These are phyloP conservation scores for Halcyon leucocephala DNA, from an alignment of 2,797 vertebrate genomes.

Conservation along the genomic window DNA sequence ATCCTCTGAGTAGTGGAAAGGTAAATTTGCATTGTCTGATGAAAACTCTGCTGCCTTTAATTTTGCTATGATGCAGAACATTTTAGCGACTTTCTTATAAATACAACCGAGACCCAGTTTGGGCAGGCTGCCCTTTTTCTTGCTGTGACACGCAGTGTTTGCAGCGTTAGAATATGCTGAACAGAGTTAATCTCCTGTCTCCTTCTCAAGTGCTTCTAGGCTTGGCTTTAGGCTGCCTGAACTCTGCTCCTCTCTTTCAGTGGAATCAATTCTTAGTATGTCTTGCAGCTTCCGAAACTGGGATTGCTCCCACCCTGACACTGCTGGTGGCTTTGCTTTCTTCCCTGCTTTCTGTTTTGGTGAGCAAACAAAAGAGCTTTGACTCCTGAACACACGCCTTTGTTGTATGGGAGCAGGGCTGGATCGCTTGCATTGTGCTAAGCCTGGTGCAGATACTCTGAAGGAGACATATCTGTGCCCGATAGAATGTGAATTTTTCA, in stretches of 20 bases:
- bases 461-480: neutral
- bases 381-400: neutral
- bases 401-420: neutral
- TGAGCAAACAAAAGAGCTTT: conserved; percentile 35
- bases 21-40: neutral
- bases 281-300: neutral
- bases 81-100: neutral
- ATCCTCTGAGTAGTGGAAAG: neutral
- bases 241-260: neutral
- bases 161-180: neutral
- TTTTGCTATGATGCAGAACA: neutral
- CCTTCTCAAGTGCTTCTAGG: neutral
- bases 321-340: neutral
- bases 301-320: neutral
- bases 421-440: neutral
- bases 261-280: neutral
- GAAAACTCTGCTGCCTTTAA: neutral
- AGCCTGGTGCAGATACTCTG: neutral
- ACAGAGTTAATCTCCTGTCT: neutral
- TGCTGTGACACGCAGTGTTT: neutral
- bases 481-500: neutral
- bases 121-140: neutral
- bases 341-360: neutral
- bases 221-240: neutral
- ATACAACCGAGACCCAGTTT: neutral